Percentiles rank a stretch among this genome's conserved stretches.
phyloP scores from a whole-genome alignment of 2,797 vertebrate species.

The Phyllotis vaccarum region DNA sequence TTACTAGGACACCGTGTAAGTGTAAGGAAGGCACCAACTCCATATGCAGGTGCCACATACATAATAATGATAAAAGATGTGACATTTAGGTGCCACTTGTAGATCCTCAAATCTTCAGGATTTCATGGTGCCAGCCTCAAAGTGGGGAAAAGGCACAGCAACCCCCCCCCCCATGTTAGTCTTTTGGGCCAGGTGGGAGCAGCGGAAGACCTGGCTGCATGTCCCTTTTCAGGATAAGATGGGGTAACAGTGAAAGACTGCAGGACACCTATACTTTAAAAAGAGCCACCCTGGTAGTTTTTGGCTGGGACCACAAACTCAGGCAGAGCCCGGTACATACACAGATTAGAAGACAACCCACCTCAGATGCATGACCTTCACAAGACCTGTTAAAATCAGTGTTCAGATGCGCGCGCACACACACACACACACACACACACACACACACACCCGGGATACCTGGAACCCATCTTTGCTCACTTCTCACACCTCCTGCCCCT shows the following conservation, averaged over 20 bases:
- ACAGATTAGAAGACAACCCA: neutral
- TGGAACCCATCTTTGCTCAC: neutral
- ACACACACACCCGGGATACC: neutral
- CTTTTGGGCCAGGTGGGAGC: neutral
- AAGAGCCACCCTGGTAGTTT: neutral
- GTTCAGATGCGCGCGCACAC: neutral
- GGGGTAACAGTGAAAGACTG: neutral
- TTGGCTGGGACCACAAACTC: neutral
- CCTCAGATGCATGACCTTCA: neutral
- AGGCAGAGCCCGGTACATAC: neutral
- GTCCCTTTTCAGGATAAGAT: neutral
- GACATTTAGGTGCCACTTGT: neutral
- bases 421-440: accelerated
- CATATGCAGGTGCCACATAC: neutral
- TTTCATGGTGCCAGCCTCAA: neutral
- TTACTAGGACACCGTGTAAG: neutral
- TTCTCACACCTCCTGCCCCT: neutral
- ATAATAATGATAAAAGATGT: neutral
- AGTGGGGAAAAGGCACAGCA: neutral
- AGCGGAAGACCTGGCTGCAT: accelerated
- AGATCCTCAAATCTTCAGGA: neutral
- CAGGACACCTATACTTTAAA: neutral
- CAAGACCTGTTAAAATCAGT: neutral
- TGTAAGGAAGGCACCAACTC: no score
- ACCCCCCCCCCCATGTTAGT: neutral